phyloP scores from a whole-genome alignment of 2,113 vertebrate species.

The Daubentonia madagascariensis region DNA sequence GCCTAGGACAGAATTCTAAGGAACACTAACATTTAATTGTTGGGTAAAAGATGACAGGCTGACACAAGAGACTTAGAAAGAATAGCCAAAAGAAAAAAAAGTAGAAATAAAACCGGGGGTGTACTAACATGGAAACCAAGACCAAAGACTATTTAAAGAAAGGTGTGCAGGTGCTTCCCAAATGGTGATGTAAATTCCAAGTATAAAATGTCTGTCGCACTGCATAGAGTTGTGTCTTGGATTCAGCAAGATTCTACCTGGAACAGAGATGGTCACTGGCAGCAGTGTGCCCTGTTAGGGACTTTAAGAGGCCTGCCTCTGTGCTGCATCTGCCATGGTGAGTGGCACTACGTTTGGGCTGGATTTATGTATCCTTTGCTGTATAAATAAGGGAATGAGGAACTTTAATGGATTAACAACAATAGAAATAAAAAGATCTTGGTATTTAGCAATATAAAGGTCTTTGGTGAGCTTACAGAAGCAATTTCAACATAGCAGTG shows the following conservation, averaged over 20 bases:
- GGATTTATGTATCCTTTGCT: not conserved
- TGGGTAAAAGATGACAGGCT: not conserved
- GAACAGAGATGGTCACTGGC: not conserved
- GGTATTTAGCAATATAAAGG: not conserved
- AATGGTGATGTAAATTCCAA: constrained; percentile 10
- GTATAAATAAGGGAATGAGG: not conserved
- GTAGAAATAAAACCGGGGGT: constrained; percentile 5
- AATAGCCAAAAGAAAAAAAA: not conserved
- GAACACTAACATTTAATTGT: not conserved
- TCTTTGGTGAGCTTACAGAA: not conserved
- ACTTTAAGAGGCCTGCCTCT: not conserved
- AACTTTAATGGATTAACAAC: not conserved
- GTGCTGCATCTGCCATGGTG: not conserved
- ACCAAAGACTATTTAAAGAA: constrained; percentile 25
- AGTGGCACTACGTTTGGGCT: not conserved
- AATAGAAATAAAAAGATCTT: not conserved
- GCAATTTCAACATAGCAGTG: not conserved
- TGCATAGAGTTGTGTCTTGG: not conserved
- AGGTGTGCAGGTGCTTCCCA: not conserved
- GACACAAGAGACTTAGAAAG: not conserved
- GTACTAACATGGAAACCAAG: constrained; percentile 25
- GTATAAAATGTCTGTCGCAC: not conserved
- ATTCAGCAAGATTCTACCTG: constrained; percentile 22
- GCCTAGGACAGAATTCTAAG: not conserved
- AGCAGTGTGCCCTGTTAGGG: not conserved